Conservation (phyloP, 1,140 invertebrate species). For the Tetragnatha versicolor region DNA sequence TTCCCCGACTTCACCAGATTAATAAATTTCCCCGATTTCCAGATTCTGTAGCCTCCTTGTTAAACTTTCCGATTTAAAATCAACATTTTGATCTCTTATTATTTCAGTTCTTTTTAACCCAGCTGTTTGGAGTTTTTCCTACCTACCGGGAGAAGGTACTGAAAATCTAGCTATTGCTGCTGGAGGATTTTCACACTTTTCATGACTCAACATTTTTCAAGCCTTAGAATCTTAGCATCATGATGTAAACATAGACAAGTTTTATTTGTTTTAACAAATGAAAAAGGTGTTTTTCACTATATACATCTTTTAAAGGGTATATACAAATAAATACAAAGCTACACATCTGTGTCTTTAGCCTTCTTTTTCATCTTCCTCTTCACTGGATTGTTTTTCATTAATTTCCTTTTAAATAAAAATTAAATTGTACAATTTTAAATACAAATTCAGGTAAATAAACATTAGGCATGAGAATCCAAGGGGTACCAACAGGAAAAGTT, state of each 20-base stretch:
- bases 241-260: too few relatives aligned
- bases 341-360: not conserved
- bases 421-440: not conserved
- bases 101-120: conserved; percentile 75
- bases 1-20: too few relatives aligned
- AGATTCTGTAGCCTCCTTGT: too few relatives aligned
- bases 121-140: conserved; percentile 78
- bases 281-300: conserved; percentile 4
- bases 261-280: too few relatives aligned
- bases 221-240: too few relatives aligned
- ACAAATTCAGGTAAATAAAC: too few relatives aligned
- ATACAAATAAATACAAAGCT: conserved; percentile 10
- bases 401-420: conserved; percentile 6
- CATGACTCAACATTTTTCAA: conserved; percentile 1
- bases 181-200: conserved; percentile 71
- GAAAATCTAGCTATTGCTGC: conserved; percentile 79
- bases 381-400: conserved; percentile 7
- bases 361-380: conserved; percentile 14
- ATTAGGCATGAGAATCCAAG: too few relatives aligned
- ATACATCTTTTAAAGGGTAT: conserved; percentile 12
- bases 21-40: too few relatives aligned
- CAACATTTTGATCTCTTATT: too few relatives aligned
- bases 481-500: too few relatives aligned
- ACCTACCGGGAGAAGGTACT: conserved; percentile 72
- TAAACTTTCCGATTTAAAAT: too few relatives aligned